Percentiles rank a stretch among this genome's conserved stretches.
phyloP scores from a whole-genome alignment of 2,113 vertebrate species.

The Otolemur garnettii region DNA sequence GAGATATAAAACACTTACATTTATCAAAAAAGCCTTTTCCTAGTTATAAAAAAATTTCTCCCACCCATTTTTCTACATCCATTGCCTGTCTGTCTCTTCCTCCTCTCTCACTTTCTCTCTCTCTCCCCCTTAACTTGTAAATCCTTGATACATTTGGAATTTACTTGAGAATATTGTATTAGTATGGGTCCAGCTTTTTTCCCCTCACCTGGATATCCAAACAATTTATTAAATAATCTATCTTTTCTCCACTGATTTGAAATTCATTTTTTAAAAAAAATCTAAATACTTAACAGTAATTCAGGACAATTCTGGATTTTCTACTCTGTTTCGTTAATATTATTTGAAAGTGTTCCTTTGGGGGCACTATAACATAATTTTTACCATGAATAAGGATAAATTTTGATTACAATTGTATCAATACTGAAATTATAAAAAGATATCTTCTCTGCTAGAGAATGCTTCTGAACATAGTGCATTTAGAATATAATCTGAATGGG shows the following conservation, averaged over 20 bases:
- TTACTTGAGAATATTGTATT: neutral
- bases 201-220: neutral
- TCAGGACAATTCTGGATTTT: neutral
- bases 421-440: neutral
- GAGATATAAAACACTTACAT: neutral
- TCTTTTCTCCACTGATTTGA: neutral
- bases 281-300: slow-evolving; percentile 23
- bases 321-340: neutral
- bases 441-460: neutral
- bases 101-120: neutral
- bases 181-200: neutral
- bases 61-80: neutral
- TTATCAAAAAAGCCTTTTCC: neutral
- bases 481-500: neutral
- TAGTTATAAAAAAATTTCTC: neutral
- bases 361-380: neutral
- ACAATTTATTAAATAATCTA: neutral
- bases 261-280: neutral
- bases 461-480: neutral
- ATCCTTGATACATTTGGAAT: neutral
- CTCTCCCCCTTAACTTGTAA: neutral
- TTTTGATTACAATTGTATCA: neutral
- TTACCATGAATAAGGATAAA: slow-evolving; percentile 1
- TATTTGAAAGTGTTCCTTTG: neutral
- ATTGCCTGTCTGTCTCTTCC: neutral